Evolutionary conservation across 2,888 invertebrate species (phyloP).

Genomic region (Caenorhabditis imperialis): DNA sequence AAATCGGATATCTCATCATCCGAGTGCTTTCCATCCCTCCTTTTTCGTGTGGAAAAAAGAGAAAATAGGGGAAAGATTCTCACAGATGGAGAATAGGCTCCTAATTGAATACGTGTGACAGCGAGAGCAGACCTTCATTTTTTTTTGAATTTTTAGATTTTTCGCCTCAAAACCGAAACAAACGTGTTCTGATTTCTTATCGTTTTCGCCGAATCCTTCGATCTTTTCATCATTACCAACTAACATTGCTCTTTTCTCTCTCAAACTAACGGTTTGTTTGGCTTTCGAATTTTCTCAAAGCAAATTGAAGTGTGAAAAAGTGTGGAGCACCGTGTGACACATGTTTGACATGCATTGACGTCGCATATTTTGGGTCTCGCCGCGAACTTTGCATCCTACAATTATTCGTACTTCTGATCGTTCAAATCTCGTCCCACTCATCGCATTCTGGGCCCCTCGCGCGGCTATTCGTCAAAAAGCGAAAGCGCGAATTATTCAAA

Average conservation of each 20-base stretch:
- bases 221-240: neutral
- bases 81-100: conserved; percentile 12
- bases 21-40: too few relatives aligned
- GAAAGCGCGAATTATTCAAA: too few relatives aligned
- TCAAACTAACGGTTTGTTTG: conserved; percentile 5
- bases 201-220: neutral
- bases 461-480: too few relatives aligned
- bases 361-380: too few relatives aligned
- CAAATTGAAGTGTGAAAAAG: neutral
- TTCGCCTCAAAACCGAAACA: neutral
- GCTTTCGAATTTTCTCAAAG: conserved; percentile 1
- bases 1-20: conserved; percentile 27
- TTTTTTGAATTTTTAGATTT: neutral
- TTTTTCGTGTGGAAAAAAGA: conserved; percentile 3
- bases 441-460: too few relatives aligned
- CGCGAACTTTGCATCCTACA: too few relatives aligned
- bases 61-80: neutral
- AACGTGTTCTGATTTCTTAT: neutral
- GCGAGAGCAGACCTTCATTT: conserved; percentile 7
- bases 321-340: neutral
- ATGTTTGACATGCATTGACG: conserved; percentile 6
- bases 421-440: too few relatives aligned
- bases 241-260: neutral
- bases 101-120: conserved; percentile 20
- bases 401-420: too few relatives aligned